Conservation (phyloP, 2,888 invertebrate genomes). For the Amiota mariae region DNA sequence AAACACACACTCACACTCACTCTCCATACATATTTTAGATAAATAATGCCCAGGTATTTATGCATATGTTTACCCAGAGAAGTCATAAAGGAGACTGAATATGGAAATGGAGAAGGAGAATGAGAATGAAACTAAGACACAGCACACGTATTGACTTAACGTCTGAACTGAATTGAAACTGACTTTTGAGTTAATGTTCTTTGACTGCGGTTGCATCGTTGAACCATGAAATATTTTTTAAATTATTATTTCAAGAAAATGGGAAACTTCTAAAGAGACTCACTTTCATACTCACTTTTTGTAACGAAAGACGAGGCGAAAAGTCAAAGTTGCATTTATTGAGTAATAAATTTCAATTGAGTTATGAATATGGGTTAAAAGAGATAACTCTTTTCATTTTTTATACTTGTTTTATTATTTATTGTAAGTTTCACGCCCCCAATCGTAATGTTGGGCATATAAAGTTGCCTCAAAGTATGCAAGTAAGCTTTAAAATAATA, state of each 20-base stretch:
- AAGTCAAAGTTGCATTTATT: constrained; percentile 8
- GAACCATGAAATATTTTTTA: constrained; percentile 10
- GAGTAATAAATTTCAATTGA: constrained; percentile 21
- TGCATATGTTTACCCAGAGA: neutral
- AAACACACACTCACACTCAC: constrained; percentile 40
- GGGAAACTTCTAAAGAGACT: neutral
- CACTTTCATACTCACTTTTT: neutral
- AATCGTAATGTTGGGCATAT: too few relatives aligned
- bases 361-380: constrained; percentile 15
- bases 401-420: neutral
- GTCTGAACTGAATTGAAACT: neutral
- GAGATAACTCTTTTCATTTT: neutral
- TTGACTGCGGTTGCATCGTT: neutral
- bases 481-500: too few relatives aligned
- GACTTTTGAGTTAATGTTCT: neutral
- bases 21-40: constrained; percentile 5
- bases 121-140: constrained; percentile 35
- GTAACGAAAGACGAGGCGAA: neutral
- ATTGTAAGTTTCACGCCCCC: too few relatives aligned
- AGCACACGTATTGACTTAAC: constrained; percentile 35
- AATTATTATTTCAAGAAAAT: neutral
- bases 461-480: too few relatives aligned
- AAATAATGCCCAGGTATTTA: constrained; percentile 25
- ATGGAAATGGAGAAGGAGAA: constrained; percentile 41
- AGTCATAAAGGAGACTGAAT: constrained; percentile 46